Percentiles rank a stretch among this genome's conserved stretches.
Conservation (phyloP, 2,797 vertebrate species). For the Rhincodon typus region DNA sequence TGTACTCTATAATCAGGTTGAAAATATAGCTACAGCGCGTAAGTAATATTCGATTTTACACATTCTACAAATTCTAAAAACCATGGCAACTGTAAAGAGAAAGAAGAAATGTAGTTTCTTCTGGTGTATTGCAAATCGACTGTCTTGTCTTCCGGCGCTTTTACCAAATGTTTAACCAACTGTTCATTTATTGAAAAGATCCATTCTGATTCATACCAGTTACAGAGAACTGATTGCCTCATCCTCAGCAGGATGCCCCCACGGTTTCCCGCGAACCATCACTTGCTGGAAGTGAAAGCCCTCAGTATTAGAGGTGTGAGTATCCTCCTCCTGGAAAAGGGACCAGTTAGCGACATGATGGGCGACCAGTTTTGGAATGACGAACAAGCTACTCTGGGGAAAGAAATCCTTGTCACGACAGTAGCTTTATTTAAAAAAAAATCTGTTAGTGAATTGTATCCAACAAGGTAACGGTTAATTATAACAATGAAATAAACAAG, state of each 20-base stretch:
- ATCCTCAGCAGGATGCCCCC: background rate
- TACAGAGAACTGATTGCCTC: background rate
- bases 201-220: background rate
- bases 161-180: background rate
- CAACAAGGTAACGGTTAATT: background rate
- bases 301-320: background rate
- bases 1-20: constrained; percentile 17
- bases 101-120: background rate
- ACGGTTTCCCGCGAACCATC: background rate
- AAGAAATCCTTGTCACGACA: background rate
- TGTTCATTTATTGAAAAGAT: background rate
- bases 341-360: background rate
- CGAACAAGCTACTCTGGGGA: background rate
- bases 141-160: background rate
- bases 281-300: background rate
- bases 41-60: background rate
- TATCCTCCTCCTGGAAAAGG: background rate
- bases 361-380: background rate
- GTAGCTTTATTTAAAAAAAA: no score
- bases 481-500: background rate
- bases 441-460: no score
- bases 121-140: background rate
- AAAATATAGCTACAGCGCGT: background rate
- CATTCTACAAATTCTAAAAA: background rate
- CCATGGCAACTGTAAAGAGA: background rate